Evolutionary conservation across 2,888 invertebrate genomes (phyloP).

Genomic region (Tipula vernalis): DNA sequence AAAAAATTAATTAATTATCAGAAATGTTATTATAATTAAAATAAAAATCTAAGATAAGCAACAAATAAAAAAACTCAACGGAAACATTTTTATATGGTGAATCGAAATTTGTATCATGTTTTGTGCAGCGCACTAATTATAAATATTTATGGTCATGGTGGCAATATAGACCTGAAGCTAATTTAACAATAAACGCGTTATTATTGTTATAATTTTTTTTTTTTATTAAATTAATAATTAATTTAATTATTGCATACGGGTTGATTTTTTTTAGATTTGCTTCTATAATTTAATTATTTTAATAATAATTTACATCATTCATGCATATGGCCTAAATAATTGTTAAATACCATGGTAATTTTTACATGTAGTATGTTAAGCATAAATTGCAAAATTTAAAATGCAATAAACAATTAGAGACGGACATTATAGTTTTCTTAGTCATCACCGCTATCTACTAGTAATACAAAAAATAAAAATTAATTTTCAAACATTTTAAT

Average conservation of each 20-base stretch:
- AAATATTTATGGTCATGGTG: not conserved
- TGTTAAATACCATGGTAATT: not conserved
- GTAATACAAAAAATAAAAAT: too few species aligned
- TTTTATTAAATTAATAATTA: not conserved
- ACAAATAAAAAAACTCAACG: not conserved
- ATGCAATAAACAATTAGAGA: not conserved
- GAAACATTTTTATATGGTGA: not conserved
- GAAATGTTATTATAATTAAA: not conserved
- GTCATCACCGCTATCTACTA: too few species aligned
- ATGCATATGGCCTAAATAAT: not conserved
- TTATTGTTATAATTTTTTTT: not conserved
- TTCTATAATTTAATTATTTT: not conserved
- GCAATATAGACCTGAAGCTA: not conserved
- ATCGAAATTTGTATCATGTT: not conserved
- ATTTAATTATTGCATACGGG: slow-evolving; percentile 4
- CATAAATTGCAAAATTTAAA: not conserved
- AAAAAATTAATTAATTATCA: not conserved
- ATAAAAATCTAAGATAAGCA: not conserved
- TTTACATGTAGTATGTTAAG: not conserved
- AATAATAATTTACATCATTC: not conserved
- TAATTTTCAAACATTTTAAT: too few species aligned
- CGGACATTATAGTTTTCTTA: not conserved
- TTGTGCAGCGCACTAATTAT: not conserved
- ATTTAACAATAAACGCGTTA: not conserved
- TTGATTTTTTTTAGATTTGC: not conserved